Base-by-base conservation (phyloP, 2,888 invertebrate genomes). In the Ectropis crepuscularia region DNA sequence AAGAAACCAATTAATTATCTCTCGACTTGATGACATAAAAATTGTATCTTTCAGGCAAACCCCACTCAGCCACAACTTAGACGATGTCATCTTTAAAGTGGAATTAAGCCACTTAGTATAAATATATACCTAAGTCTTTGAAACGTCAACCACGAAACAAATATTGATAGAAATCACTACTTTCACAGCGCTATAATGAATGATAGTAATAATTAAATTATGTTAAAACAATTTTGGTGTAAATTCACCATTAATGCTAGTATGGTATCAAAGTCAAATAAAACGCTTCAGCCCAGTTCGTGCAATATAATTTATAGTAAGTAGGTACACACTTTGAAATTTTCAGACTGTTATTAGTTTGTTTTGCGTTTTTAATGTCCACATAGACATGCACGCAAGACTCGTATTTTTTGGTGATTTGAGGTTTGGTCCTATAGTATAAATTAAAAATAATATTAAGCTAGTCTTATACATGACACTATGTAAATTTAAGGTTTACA, bases 191-290 rank as follows among this genome's bases (percentile, higher is more conserved):
- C 6, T 36, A 9, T 28, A 36, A 28, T 36, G 28, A 8, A 41
- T 45, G 12, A 45, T 12, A 12, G 45, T 5, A 11, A 11, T 12
- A 7, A 12, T 5, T 12, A 6, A 0, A 46, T 2, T 0, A 28
- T 6, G 16, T 0, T 39, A 43, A 11, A 41, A 47, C 47, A 16
- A 5, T 16, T 28, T 47, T 5, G 9, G 28, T 47, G 39, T 41
- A 28, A 41, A 48, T 28, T 5, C 28, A 8, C 55, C 59, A 65
- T 66, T 63, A 71, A 53, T 58, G 49, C 63, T 65, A 58, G 61
- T 57, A 68, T 67, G 57, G 58, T 61, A 62, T 60, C 64, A 61
- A 41, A 51, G 69, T 66, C 67, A 71, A 71, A 67, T 46, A 62
- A 63, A 61, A 59, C 65, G 67, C 63, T 12, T 48, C 53, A 63